Conservation (phyloP, 2,888 invertebrate species). For the Carpatolechia fugitivella region DNA sequence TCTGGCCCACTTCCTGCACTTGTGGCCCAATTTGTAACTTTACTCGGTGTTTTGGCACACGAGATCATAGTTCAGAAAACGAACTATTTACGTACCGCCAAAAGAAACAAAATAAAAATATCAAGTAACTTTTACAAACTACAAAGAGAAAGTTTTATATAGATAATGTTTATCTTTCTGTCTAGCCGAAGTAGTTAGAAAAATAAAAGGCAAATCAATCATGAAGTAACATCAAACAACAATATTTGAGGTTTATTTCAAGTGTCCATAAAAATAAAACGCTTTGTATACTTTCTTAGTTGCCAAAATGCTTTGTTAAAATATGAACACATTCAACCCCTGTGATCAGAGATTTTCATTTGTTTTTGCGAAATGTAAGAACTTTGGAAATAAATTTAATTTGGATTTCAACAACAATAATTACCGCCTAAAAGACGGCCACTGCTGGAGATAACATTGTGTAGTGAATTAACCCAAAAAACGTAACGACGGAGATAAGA, state of each 20-base stretch:
- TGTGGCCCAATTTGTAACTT: constrained; percentile 5
- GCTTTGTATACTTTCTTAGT: neutral
- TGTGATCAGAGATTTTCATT: too few relatives aligned
- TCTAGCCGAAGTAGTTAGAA: neutral
- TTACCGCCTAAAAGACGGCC: too few relatives aligned
- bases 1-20: neutral
- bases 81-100: too few relatives aligned
- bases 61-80: neutral
- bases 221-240: neutral
- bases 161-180: neutral
- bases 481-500: too few relatives aligned
- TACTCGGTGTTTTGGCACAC: neutral
- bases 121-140: neutral
- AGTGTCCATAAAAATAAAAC: neutral
- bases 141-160: neutral
- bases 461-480: too few relatives aligned
- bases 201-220: neutral
- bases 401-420: too few relatives aligned
- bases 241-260: neutral
- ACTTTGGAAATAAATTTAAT: too few relatives aligned
- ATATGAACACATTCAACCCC: too few relatives aligned
- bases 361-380: too few relatives aligned
- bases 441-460: too few relatives aligned
- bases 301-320: too few relatives aligned
- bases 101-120: neutral